Base-by-base conservation (phyloP, 2,113 vertebrate species). In the Myiopsitta monachus region DNA sequence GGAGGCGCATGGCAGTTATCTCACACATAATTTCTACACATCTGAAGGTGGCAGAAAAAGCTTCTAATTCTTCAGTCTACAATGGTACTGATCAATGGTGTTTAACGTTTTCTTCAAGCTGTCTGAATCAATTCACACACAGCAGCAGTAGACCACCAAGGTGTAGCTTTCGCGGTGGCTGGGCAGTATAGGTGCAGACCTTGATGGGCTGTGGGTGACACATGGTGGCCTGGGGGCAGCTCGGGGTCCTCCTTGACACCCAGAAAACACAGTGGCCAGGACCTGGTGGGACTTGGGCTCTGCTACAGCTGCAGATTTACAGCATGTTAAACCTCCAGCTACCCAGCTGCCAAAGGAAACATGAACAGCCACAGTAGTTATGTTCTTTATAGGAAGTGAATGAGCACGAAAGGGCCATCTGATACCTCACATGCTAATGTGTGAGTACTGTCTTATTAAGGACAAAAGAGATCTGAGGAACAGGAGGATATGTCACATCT, bases 261-360 rank as follows among this genome's bases (percentile, higher is more conserved):
- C 0, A 1, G 39, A 57, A 87, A 79, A 30, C 3, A 4, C 39
- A 38, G 64, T 5, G 13, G 61, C 72, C 38, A 2, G 55, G 64
- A 44, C 8, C 11, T 67, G 70, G 28, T 69, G 59, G 72, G 67
- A 57, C 72, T 3, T 21, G 24, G 51, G 24, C 88, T 94, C 23
- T 90, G 79, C 85, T 88, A 49, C 57, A 77, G 94, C 90, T 94
- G 86, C 69, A 78, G 78, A 68, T 77, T 93, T 95, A 92, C 3
- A 1, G 73, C 24, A 28, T 23, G 47, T 82, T 86, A 88, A 95
- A 83, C 39, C 90, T 81, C 36, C 0, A 1, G 73, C 46, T 55
- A 16, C 64, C 90, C 88, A 81, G 76, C 93, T 95, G 92, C 92
- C 93, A 93, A 84, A 81, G 90, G 93, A 96, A 97, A 93, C 73